Percentiles rank a stretch among this genome's conserved stretches.
Conservation (phyloP, 2,797 vertebrate genomes). For the Coregonus suidteri region DNA sequence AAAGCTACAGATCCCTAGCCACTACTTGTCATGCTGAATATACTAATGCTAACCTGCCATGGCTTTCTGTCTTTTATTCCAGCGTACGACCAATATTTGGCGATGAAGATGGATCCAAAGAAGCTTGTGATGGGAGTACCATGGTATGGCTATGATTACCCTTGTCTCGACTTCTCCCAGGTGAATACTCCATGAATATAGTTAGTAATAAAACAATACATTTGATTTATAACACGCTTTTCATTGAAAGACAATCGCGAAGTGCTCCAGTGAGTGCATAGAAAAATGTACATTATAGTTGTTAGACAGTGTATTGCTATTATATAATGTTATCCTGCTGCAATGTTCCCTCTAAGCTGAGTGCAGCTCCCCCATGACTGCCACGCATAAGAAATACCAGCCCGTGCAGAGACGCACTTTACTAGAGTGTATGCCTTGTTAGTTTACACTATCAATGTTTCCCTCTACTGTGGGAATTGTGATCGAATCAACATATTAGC, state of each 20-base stretch:
- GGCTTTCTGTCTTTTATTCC: conserved; percentile 48
- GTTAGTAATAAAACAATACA: not conserved
- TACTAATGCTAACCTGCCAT: not conserved
- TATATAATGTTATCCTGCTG: too few species aligned
- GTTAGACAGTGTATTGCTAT: too few species aligned
- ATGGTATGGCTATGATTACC: conserved; percentile 97
- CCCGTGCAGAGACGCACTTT: too few species aligned
- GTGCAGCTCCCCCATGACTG: too few species aligned
- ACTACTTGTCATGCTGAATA: not conserved
- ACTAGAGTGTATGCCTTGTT: too few species aligned
- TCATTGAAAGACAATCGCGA: not conserved
- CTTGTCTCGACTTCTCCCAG: conserved; percentile 81
- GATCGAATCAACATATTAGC: too few species aligned
- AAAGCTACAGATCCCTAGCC: not conserved
- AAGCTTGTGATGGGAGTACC: conserved; percentile 96
- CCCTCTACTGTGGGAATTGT: too few species aligned
- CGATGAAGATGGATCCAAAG: conserved; percentile 81
- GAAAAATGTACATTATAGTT: too few species aligned
- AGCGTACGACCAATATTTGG: conserved; percentile 87
- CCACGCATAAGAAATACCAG: too few species aligned
- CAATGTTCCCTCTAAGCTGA: too few species aligned
- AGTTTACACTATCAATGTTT: too few species aligned
- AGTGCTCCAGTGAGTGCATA: too few species aligned
- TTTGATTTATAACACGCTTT: not conserved
- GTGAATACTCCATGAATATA: conserved; percentile 61